Base-by-base conservation (phyloP, 2,797 vertebrate genomes). In the Eulemur albifrons region DNA sequence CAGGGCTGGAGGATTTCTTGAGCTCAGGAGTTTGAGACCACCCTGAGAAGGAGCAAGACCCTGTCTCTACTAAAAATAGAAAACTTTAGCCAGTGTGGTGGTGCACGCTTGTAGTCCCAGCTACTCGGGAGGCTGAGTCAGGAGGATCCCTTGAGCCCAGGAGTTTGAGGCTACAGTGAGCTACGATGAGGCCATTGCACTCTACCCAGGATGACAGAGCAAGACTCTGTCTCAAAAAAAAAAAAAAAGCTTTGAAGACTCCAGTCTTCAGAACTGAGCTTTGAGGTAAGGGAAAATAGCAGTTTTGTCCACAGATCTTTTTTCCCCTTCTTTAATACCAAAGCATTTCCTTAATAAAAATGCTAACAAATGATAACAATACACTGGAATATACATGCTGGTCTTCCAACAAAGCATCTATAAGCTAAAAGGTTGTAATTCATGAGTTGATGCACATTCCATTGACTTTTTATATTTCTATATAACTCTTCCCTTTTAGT, bases 281-380 rank as follows among this genome's bases (percentile, higher is more conserved):
- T 20, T 92, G 32, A 92, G 63, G 87, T 25, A 57, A 57, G 54
- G 35, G 23, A 92, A 92, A 96, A 95, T 2, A 72, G 40, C 40
- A 93, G 52, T 80, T 38, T 75, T 54, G n/a, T 59, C 32, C 61
- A 92, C 14, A 27, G 35, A 0, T 93, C 57, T 40, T 73, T 81
- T 43, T 35, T 2, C 69, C 73, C 65, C 25, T 80, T 81, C 59
- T 30, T 91, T 76, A 87, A 87, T 50, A 27, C 9, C 79, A 84
- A 96, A 97, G 73, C 50, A 93, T 87, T 97, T 96, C 81, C 61
- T 97, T 88, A 95, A 75, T 5, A 97, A 98, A 98, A 98, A 98
- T 86, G 76, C 50, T 52, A 52, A 52, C 18, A 52, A 52, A 52
- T 18, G 9, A 84, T 97, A 95, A 80, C 5, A 96, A 88, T 82